These are phyloP conservation scores for Pollenia amentaria DNA, from an alignment of 2,888 invertebrate genomes.

Conservation along the genomic window DNA sequence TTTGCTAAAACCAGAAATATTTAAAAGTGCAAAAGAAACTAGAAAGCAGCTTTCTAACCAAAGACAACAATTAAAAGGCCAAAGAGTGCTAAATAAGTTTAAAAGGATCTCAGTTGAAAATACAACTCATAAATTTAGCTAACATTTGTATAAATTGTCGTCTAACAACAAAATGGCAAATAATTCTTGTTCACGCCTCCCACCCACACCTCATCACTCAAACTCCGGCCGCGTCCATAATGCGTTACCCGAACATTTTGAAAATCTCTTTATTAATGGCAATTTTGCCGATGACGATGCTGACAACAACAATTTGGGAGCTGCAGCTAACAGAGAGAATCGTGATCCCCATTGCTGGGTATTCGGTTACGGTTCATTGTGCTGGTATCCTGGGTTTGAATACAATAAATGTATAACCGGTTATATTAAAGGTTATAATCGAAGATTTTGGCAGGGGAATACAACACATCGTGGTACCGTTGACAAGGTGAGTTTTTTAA, in stretches of 20 bases:
- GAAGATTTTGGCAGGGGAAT: constrained; percentile 97
- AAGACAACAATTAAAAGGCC: constrained; percentile 32
- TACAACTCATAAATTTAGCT: constrained; percentile 73
- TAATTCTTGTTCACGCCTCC: constrained; percentile 46
- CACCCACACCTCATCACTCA: constrained; percentile 24
- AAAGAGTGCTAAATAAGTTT: constrained; percentile 55
- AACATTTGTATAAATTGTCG: constrained; percentile 64
- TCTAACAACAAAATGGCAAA: constrained; percentile 44
- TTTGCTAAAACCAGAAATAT: constrained; percentile 37
- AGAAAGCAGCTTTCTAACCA: constrained; percentile 1
- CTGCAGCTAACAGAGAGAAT: constrained; percentile 19
- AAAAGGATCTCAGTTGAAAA: constrained; percentile 71
- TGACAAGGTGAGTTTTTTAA: constrained; percentile 87
- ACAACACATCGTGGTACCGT: constrained; percentile 91
- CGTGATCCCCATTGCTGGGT: constrained; percentile 88
- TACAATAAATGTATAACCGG: constrained; percentile 92
- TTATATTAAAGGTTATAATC: constrained; percentile 89
- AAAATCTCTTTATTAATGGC: constrained; percentile 80
- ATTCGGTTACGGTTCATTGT: constrained; percentile 97
- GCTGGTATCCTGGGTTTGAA: constrained; percentile 97
- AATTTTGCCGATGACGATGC: constrained; percentile 76
- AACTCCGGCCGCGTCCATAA: constrained; percentile 19
- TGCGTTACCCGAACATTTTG: constrained; percentile 79
- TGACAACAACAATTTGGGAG: constrained; percentile 61
- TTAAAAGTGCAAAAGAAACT: constrained; percentile 41